phyloP scores from a whole-genome alignment of 2,113 vertebrate species.

The Anser brachyrhynchus region DNA sequence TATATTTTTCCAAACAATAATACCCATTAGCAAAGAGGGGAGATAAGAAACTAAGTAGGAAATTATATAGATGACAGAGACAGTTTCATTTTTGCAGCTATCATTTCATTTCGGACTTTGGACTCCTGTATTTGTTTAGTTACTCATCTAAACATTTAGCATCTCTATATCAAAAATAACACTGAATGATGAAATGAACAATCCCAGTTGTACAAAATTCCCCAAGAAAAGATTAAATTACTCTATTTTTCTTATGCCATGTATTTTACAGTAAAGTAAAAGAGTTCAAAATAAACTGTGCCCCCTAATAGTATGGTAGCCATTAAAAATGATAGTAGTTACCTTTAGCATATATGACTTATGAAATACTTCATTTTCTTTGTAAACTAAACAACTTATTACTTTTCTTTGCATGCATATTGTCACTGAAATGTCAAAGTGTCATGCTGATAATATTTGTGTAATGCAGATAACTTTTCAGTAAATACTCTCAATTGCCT shows the following conservation, averaged over 20 bases:
- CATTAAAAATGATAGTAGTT: background rate
- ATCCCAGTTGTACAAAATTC: background rate
- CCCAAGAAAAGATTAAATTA: background rate
- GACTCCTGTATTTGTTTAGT: background rate
- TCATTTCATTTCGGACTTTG: background rate
- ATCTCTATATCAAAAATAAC: background rate
- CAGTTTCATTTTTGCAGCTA: background rate
- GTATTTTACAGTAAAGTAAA: background rate
- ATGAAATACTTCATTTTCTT: background rate
- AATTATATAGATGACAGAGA: background rate
- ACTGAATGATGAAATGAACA: background rate
- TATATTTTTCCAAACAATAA: background rate
- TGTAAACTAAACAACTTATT: background rate
- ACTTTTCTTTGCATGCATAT: background rate
- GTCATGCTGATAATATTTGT: background rate
- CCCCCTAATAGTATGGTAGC: background rate
- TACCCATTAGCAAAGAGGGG: background rate
- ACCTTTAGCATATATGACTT: background rate
- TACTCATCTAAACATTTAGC: background rate
- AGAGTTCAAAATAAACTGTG: background rate
- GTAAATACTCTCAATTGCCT: background rate
- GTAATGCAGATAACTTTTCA: background rate
- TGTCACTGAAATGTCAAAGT: background rate
- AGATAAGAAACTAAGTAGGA: background rate
- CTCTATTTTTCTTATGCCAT: background rate